These are phyloP conservation scores for Chauna torquata DNA, from an alignment of 2,113 vertebrate genomes.

Conservation along the genomic window DNA sequence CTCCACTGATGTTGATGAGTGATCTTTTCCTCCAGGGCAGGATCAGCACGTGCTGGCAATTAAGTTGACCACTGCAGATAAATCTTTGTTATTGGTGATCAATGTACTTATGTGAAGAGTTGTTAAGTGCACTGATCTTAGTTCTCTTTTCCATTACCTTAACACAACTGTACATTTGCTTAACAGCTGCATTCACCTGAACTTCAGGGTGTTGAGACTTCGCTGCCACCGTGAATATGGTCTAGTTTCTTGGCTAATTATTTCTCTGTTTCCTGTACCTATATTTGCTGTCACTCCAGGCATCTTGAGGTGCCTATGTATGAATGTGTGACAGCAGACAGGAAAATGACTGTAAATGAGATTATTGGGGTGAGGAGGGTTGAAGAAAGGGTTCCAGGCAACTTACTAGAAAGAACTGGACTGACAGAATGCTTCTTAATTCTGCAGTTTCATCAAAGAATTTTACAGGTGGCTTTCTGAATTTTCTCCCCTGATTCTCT, in stretches of 20 bases:
- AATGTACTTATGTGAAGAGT: neutral
- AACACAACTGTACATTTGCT: neutral
- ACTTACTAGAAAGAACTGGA: neutral
- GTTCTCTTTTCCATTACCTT: neutral
- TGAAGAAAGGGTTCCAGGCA: neutral
- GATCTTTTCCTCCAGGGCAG: neutral
- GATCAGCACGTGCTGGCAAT: neutral
- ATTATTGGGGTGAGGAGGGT: neutral
- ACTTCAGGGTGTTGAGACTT: neutral
- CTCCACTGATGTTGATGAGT: neutral
- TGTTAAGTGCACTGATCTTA: neutral
- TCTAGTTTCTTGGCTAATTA: neutral
- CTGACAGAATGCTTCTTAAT: neutral
- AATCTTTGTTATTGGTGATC: neutral
- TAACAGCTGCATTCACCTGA: neutral
- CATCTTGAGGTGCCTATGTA: neutral
- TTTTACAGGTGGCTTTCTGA: neutral
- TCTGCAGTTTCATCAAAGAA: neutral
- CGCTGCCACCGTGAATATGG: neutral
- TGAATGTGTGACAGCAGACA: neutral
- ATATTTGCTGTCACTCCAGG: neutral
- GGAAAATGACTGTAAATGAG: neutral
- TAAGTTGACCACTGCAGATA: neutral
- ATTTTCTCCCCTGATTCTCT: neutral
- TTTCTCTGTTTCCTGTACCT: neutral